Base-by-base conservation (phyloP, 2,113 vertebrate genomes). In the Ophiodon elongatus region DNA sequence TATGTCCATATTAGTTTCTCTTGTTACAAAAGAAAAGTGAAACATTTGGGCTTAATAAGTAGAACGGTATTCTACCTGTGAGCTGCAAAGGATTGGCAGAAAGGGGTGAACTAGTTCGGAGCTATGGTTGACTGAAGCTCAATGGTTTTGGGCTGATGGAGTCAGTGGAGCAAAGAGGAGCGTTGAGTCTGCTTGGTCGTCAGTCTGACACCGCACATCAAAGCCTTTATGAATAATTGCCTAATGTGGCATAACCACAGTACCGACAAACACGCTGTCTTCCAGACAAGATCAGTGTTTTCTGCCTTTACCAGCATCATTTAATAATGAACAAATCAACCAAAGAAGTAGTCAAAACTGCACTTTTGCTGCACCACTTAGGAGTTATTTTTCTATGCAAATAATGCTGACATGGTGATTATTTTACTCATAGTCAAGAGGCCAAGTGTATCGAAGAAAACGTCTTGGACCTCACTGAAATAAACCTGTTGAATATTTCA, bases 401-500 rank as follows among this genome's bases (percentile, higher is more conserved):
- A 83, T 86, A 76, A 77, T 67, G 54, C 74, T 76, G 81, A 86
- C 65, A 21, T n/a, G 8, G 69, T 64, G 80, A 79, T 69, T 57
- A 33, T 82, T 83, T 68, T 21, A 57, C 81, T 71, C 60, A 37
- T 45, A 71, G 31, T 74, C 73, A 65, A n/a, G 23, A 71, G 35
- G 56, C 37, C 67, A 82, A 69, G 54, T 70, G 52, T 71, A 68
- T 25, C 1, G 11, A 62, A 59, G 71, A 60, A 73, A 25, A 77
- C 47, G 31, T 17, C 66, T 54, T 21, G 52, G 43, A 74, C 56
- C 37, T 83, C 27, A 72, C 50, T 82, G 66, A 52, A 69, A 71
- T 54, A 77, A 82, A 89, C 80, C 72, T 87, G 82, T 81, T 91
- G 85, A 92, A 87, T 93, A 88, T 88, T 91, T 91, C 52, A 92